A percentile compares a stretch with the other conserved stretches of the same genome.
phyloP scores from a whole-genome alignment of 2,113 vertebrate species.

The Pitta sordida region DNA sequence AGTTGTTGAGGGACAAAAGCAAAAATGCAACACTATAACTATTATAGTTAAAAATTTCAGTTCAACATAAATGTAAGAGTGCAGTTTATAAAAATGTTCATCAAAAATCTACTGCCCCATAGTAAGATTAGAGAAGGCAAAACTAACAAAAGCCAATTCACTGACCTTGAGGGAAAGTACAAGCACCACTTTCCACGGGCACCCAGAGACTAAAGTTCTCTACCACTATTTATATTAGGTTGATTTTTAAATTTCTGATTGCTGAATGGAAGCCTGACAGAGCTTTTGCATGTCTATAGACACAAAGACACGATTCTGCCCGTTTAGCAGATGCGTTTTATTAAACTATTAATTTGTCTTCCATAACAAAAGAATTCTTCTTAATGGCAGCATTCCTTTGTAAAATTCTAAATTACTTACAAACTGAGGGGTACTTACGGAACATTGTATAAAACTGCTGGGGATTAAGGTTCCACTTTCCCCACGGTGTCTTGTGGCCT shows the following conservation, averaged over 20 bases:
- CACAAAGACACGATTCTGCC: background rate
- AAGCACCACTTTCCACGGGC: background rate
- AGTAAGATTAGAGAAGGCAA: background rate
- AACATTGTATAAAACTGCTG: conserved; percentile 99
- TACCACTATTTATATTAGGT: background rate
- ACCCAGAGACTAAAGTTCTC: background rate
- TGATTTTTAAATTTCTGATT: background rate
- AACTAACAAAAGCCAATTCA: background rate
- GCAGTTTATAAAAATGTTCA: background rate
- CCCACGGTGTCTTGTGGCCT: conserved; percentile 98
- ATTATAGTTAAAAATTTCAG: background rate
- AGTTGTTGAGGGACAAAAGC: background rate
- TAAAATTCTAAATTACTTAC: background rate
- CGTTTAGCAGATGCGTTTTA: background rate
- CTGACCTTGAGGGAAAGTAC: background rate
- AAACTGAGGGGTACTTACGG: conserved; percentile 80
- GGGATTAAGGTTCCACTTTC: conserved; percentile 98
- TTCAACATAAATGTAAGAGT: background rate
- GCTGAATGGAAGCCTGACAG: background rate
- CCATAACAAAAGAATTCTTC: background rate
- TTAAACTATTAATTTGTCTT: background rate
- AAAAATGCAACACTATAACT: background rate
- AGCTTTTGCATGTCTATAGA: background rate
- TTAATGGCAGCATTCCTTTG: background rate
- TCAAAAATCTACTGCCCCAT: background rate